Percentiles rank a stretch among this genome's conserved stretches.
Conservation (phyloP, 2,797 vertebrate genomes). For the Ctenopoma multispine region DNA sequence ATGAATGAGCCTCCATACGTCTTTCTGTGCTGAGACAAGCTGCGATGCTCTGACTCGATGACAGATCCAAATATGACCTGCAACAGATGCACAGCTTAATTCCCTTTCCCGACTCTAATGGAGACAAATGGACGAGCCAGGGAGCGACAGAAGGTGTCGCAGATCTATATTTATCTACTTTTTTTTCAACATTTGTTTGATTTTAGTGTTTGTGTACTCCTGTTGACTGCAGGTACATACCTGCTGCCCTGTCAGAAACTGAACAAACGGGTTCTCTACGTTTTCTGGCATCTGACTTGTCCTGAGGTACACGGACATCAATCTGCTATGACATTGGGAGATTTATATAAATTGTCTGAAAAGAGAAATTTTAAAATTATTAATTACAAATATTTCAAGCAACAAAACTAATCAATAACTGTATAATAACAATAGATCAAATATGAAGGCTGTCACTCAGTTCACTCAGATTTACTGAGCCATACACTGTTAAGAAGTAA, state of each 20-base stretch:
- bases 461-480: background rate
- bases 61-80: conserved; percentile 77
- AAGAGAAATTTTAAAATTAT: background rate
- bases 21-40: conserved; percentile 5
- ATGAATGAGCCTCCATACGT: background rate
- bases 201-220: conserved; percentile 36
- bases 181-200: conserved; percentile 27
- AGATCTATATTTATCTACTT: conserved; percentile 71
- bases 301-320: background rate
- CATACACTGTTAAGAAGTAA: too few species aligned
- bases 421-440: too few species aligned
- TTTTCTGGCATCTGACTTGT: background rate
- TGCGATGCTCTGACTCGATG: conserved; percentile 46
- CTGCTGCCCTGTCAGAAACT: conserved; percentile 6
- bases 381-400: too few species aligned
- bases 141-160: conserved; percentile 70
- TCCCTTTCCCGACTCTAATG: conserved; percentile 75
- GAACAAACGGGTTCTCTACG: background rate
- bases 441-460: background rate
- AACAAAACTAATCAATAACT: too few species aligned
- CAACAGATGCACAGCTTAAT: conserved; percentile 82
- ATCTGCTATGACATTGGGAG: background rate
- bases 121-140: conserved; percentile 79
- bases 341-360: background rate
- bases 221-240: background rate